Conservation (phyloP, 1,140 invertebrate genomes). For the Dryas iulia region DNA sequence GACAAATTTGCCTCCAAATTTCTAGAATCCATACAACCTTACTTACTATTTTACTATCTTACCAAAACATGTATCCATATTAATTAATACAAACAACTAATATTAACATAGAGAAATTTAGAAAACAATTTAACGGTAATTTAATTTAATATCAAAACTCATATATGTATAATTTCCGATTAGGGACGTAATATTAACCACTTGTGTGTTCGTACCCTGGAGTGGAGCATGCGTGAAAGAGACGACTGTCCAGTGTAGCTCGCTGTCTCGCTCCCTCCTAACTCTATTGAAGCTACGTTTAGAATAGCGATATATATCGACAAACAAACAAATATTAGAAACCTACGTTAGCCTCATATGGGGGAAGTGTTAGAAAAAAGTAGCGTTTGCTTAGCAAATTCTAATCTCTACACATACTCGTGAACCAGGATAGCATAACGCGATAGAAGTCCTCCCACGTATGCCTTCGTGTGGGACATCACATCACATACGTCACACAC, state of each 20-base stretch:
- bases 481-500: constrained; percentile 63
- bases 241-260: constrained; percentile 7
- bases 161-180: constrained; percentile 6
- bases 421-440: constrained; percentile 62
- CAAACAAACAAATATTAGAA: constrained; percentile 33
- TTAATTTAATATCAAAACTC: constrained; percentile 16
- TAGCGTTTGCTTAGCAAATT: constrained; percentile 77
- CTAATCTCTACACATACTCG: constrained; percentile 79
- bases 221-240: constrained; percentile 19
- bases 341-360: constrained; percentile 49
- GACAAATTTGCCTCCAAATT: background rate
- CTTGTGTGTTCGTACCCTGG: constrained; percentile 33
- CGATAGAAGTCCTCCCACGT: constrained; percentile 56
- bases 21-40: too few species aligned
- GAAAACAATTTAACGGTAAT: background rate
- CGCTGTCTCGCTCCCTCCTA: constrained; percentile 25
- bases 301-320: background rate
- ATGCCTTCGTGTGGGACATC: constrained; percentile 62
- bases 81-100: too few species aligned
- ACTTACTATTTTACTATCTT: too few species aligned
- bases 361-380: constrained; percentile 70
- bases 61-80: too few species aligned
- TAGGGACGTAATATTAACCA: constrained; percentile 18
- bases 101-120: background rate
- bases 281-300: constrained; percentile 5